Conservation (phyloP, 2,888 invertebrate genomes). For the Dyspetes luteomarginatus region DNA sequence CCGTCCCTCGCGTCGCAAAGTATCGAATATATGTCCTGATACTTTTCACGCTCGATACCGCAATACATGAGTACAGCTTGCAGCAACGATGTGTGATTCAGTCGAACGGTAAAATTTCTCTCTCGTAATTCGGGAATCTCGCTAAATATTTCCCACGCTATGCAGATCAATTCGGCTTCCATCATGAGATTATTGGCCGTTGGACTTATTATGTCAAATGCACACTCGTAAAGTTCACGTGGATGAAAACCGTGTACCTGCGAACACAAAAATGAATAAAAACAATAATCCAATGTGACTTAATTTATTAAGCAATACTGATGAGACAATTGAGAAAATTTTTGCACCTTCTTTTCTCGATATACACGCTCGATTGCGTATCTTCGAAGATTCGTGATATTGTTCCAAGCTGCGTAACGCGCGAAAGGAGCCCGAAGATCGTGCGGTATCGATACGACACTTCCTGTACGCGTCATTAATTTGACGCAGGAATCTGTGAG, state of each 20-base stretch:
- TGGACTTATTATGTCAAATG: constrained; percentile 96
- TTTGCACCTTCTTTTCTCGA: constrained; percentile 89
- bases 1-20: constrained; percentile 85
- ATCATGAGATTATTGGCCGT: constrained; percentile 89
- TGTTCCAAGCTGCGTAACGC: constrained; percentile 92
- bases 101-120: constrained; percentile 88
- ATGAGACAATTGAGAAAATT: neutral
- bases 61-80: constrained; percentile 91
- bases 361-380: constrained; percentile 95
- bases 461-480: constrained; percentile 94
- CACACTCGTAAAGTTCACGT: constrained; percentile 94
- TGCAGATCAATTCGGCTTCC: constrained; percentile 93
- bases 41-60: constrained; percentile 90
- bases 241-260: constrained; percentile 91
- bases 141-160: constrained; percentile 90
- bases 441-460: constrained; percentile 92
- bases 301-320: neutral
- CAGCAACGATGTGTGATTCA: constrained; percentile 92
- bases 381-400: constrained; percentile 90
- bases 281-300: neutral
- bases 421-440: constrained; percentile 93
- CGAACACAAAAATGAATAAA: constrained; percentile 35
- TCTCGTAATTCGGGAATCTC: constrained; percentile 88
- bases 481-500: constrained; percentile 88
- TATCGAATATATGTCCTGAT: constrained; percentile 84